Conservation (phyloP, 2,113 vertebrate species). For the Silurus asotus region DNA sequence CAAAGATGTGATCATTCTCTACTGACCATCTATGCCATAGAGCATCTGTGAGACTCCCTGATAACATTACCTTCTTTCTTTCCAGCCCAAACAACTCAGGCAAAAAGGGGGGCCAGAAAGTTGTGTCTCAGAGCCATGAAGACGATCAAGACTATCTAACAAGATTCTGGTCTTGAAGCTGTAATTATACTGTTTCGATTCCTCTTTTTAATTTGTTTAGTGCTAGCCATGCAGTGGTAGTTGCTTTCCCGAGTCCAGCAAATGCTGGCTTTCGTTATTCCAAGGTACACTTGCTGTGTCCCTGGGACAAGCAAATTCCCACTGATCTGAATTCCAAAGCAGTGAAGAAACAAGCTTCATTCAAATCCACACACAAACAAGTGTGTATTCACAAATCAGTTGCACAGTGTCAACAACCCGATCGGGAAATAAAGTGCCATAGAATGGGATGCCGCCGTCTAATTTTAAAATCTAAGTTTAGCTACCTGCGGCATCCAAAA, state of each 20-base stretch:
- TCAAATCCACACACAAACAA: slow-evolving; percentile 24
- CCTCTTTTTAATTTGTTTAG: slow-evolving; percentile 10
- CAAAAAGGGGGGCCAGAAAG: background rate
- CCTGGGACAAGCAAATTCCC: slow-evolving; percentile 27
- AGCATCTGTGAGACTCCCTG: background rate
- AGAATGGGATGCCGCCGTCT: slow-evolving; percentile 1
- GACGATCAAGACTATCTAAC: background rate
- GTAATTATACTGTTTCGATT: slow-evolving; percentile 19
- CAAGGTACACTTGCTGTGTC: slow-evolving; percentile 17
- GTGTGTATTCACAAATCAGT: slow-evolving; percentile 26
- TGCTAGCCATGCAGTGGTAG: background rate
- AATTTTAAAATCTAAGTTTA: slow-evolving; percentile 21
- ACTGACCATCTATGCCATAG: background rate
- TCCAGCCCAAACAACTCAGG: background rate
- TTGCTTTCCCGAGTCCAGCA: background rate
- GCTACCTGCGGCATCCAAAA: background rate
- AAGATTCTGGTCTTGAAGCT: background rate
- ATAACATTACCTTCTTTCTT: background rate
- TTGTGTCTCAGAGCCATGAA: background rate
- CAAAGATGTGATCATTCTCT: background rate
- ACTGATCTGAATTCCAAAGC: slow-evolving; percentile 15
- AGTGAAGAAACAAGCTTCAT: slow-evolving; percentile 32
- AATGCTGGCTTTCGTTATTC: slow-evolving; percentile 14
- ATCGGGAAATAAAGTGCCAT: slow-evolving; percentile 12
- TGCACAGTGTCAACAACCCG: background rate